Percentiles rank a stretch among this genome's conserved stretches.
phyloP scores from a whole-genome alignment of 2,888 invertebrate species.

The Drosophila neonasuta region DNA sequence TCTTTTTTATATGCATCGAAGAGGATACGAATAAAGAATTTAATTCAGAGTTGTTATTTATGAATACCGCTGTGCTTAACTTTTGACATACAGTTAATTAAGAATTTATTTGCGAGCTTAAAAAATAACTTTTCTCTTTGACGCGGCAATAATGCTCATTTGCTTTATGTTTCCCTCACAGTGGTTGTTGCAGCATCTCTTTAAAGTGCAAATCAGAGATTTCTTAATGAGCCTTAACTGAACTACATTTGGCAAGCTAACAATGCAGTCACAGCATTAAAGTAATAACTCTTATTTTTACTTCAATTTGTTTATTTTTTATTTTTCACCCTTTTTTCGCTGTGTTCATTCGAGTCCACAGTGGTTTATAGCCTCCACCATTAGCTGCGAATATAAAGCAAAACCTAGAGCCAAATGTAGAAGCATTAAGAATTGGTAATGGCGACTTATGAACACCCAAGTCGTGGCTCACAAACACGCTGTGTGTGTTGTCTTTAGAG shows the following conservation, averaged over 20 bases:
- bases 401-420: neutral
- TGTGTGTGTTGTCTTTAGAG: neutral
- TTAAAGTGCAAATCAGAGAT: no score
- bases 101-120: neutral
- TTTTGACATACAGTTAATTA: constrained; percentile 5
- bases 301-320: neutral
- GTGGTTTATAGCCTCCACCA: neutral
- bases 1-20: neutral
- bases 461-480: neutral
- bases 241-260: neutral
- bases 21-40: neutral
- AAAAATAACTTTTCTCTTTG: neutral
- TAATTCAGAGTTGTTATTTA: neutral
- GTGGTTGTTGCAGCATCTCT: neutral
- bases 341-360: neutral
- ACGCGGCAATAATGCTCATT: neutral
- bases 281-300: neutral
- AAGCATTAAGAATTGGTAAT: neutral
- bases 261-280: neutral
- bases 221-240: no score
- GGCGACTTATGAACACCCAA: constrained; percentile 11
- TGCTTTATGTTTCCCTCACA: neutral
- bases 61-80: neutral
- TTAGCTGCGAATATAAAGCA: constrained; percentile 9
- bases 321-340: neutral